Evolutionary conservation across 1,140 invertebrate species (phyloP).

Genomic region (Papilio xuthus): DNA sequence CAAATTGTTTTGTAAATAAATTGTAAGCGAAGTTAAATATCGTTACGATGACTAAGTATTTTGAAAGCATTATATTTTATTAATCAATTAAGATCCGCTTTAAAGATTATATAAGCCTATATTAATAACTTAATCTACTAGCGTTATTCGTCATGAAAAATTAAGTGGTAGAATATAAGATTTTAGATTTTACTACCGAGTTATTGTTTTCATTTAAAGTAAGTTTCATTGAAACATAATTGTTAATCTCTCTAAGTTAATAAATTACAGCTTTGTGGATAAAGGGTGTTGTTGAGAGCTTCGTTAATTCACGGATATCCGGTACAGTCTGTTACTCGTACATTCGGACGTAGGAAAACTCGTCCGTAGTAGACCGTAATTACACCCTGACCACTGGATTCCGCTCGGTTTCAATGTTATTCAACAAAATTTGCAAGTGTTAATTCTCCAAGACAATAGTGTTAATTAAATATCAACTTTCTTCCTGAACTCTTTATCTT

Average conservation of each 20-base stretch:
- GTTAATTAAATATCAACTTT: not conserved
- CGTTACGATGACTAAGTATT: not conserved
- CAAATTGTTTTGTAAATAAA: not conserved
- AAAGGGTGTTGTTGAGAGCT: slow-evolving; percentile 19
- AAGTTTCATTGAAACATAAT: not conserved
- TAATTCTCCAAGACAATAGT: not conserved
- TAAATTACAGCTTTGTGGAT: not conserved
- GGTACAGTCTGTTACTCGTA: slow-evolving; percentile 6
- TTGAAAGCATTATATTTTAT: slow-evolving; percentile 1
- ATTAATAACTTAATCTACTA: not conserved
- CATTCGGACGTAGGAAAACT: slow-evolving; percentile 11
- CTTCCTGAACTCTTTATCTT: not conserved
- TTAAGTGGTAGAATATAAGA: not conserved
- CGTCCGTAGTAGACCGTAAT: slow-evolving; percentile 16
- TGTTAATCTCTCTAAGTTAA: slow-evolving; percentile 8
- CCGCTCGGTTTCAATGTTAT: not conserved
- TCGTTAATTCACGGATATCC: slow-evolving; percentile 34
- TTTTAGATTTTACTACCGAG: not conserved
- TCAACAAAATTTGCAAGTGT: slow-evolving; percentile 3
- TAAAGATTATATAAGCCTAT: not conserved
- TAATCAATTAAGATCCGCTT: not conserved
- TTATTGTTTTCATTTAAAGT: not conserved
- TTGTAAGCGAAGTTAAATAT: not conserved
- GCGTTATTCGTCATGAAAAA: not conserved
- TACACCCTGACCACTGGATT: slow-evolving; percentile 16